Conservation (phyloP, 2,888 invertebrate species). For the Pseudococcus longispinus region DNA sequence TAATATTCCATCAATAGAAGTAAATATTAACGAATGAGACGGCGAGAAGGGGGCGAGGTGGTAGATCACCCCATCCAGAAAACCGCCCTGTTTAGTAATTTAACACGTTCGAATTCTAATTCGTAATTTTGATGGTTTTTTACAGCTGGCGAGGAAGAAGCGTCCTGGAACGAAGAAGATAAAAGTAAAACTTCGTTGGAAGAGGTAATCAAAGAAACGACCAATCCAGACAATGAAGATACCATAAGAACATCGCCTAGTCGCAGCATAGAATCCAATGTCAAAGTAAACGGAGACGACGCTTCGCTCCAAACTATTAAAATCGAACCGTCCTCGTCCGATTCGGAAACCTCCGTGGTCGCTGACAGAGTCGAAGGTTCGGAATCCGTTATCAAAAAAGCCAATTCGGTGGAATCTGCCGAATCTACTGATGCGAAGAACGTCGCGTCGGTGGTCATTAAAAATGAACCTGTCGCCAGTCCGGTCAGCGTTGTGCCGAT, state of each 20-base stretch:
- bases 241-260: not conserved
- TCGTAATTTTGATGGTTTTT: not conserved
- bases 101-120: slow-evolving; percentile 10
- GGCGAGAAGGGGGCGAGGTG: not conserved
- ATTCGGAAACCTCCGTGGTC: slow-evolving; percentile 9
- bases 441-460: not conserved
- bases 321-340: slow-evolving; percentile 34
- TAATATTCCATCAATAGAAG: slow-evolving; percentile 50
- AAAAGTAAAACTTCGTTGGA: slow-evolving; percentile 32
- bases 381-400: slow-evolving; percentile 42
- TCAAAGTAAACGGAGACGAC: not conserved
- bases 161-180: slow-evolving; percentile 45
- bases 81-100: not conserved
- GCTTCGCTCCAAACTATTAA: not conserved
- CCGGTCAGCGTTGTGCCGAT: not conserved
- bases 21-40: slow-evolving; percentile 8
- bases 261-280: not conserved
- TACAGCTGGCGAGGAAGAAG: slow-evolving; percentile 54
- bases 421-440: not conserved
- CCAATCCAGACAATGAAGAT: not conserved
- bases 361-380: slow-evolving; percentile 11
- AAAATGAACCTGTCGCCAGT: slow-evolving; percentile 45
- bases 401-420: not conserved
- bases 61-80: not conserved
- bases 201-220: slow-evolving; percentile 9